Percentiles rank a stretch among this genome's conserved stretches.
Evolutionary conservation across 2,888 invertebrate species (phyloP).

Genomic region (Dermolepida albohirtum): DNA sequence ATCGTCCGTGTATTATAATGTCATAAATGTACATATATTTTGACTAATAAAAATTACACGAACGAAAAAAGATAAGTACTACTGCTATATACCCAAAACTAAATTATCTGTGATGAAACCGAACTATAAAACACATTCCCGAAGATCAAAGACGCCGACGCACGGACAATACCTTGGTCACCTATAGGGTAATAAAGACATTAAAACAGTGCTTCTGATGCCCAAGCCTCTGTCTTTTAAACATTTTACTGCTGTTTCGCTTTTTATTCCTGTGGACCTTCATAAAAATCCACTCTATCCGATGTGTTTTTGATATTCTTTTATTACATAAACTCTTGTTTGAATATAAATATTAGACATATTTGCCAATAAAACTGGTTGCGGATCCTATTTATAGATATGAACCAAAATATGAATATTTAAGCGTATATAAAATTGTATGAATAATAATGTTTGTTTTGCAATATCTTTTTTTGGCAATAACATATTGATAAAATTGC

Average conservation of each 20-base stretch:
- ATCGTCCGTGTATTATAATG: slow-evolving; percentile 15
- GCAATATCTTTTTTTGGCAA: no score
- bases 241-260: slow-evolving; percentile 51
- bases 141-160: slow-evolving; percentile 50
- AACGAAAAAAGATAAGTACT: slow-evolving; percentile 30
- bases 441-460: background rate
- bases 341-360: slow-evolving; percentile 29
- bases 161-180: slow-evolving; percentile 43
- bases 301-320: slow-evolving; percentile 42
- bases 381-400: slow-evolving; percentile 19
- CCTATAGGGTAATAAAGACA: slow-evolving; percentile 60
- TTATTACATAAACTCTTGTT: slow-evolving; percentile 43
- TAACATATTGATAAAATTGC: no score
- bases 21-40: slow-evolving; percentile 40
- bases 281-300: slow-evolving; percentile 43
- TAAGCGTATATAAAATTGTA: background rate
- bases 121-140: slow-evolving; percentile 48
- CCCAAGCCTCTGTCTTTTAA: slow-evolving; percentile 50
- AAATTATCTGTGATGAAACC: slow-evolving; percentile 47
- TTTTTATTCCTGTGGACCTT: slow-evolving; percentile 46
- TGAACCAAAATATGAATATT: slow-evolving; percentile 20
- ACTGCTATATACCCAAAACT: slow-evolving; percentile 45
- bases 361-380: slow-evolving; percentile 28
- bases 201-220: slow-evolving; percentile 63
- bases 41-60: slow-evolving; percentile 43